These are phyloP conservation scores for Drosophila maculinotata DNA, from an alignment of 2,888 invertebrate genomes.

Conservation along the genomic window DNA sequence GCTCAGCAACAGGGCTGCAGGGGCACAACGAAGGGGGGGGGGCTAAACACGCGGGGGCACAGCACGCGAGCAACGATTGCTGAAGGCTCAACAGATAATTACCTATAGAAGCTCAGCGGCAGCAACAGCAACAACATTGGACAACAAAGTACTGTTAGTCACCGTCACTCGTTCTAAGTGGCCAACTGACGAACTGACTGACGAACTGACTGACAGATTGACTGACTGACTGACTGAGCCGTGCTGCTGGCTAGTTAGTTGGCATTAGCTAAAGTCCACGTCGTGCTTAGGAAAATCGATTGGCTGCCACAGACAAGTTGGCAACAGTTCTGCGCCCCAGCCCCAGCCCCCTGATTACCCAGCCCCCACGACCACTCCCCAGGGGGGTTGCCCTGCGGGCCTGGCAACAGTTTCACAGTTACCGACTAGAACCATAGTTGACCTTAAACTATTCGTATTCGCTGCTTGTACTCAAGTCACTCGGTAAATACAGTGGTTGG, in stretches of 20 bases:
- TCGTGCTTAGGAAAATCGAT: slow-evolving; percentile 58
- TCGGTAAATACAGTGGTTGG: slow-evolving; percentile 47
- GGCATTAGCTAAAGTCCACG: slow-evolving; percentile 53
- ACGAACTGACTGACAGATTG: background rate
- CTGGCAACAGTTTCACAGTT: slow-evolving; percentile 63
- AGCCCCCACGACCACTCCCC: background rate
- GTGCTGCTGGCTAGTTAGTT: slow-evolving; percentile 50
- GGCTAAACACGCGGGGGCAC: slow-evolving; percentile 14
- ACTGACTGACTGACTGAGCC: slow-evolving; percentile 13
- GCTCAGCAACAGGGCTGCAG: slow-evolving; percentile 32
- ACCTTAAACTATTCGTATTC: slow-evolving; percentile 58
- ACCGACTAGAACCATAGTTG: slow-evolving; percentile 34
- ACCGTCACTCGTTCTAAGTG: slow-evolving; percentile 53
- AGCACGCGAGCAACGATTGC: slow-evolving; percentile 71
- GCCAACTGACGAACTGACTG: slow-evolving; percentile 35
- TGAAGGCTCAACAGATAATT: slow-evolving; percentile 80
- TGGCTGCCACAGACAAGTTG: slow-evolving; percentile 64
- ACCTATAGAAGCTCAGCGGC: slow-evolving; percentile 45
- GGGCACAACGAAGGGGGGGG: background rate
- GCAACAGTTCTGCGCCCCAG: slow-evolving; percentile 46
- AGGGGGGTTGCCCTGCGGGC: slow-evolving; percentile 26
- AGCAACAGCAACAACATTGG: slow-evolving; percentile 32
- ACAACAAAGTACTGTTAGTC: slow-evolving; percentile 72
- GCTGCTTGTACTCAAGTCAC: slow-evolving; percentile 40
- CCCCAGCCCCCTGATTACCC: background rate